Evolutionary conservation across 2,113 vertebrate genomes (phyloP).

Genomic region (Struthio camelus): DNA sequence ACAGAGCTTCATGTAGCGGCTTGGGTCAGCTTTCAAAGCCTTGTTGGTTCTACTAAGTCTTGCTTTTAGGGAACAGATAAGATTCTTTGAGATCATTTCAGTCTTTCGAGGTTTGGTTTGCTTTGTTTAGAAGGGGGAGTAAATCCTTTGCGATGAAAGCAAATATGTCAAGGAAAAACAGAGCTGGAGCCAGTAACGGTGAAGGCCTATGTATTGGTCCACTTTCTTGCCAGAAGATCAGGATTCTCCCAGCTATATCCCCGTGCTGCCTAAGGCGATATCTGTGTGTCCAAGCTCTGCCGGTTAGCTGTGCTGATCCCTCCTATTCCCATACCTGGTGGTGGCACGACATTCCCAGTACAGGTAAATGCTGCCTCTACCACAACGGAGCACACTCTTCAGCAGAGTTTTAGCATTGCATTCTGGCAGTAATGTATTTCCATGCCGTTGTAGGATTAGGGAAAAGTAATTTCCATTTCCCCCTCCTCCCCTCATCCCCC

Average conservation of each 20-base stretch:
- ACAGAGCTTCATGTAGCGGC: not conserved
- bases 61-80: not conserved
- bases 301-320: not conserved
- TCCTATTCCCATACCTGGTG: not conserved
- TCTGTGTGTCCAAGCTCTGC: not conserved
- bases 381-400: not conserved
- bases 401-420: not conserved
- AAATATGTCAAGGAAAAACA: not conserved
- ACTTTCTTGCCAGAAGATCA: not conserved
- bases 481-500: too few species aligned
- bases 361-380: not conserved
- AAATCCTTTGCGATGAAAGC: not conserved
- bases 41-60: not conserved
- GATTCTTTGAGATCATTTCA: not conserved
- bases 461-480: not conserved
- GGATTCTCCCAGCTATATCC: not conserved
- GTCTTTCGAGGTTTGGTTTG: not conserved
- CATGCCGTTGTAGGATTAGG: not conserved
- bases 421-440: not conserved
- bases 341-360: not conserved
- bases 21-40: not conserved
- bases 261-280: not conserved
- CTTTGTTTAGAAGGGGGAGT: not conserved
- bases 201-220: not conserved
- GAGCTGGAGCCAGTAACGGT: not conserved